Percentiles rank a stretch among this genome's conserved stretches.
These are phyloP conservation scores for Rhegmatorhina hoffmannsi DNA, from an alignment of 2,113 vertebrate genomes.

Conservation along the genomic window DNA sequence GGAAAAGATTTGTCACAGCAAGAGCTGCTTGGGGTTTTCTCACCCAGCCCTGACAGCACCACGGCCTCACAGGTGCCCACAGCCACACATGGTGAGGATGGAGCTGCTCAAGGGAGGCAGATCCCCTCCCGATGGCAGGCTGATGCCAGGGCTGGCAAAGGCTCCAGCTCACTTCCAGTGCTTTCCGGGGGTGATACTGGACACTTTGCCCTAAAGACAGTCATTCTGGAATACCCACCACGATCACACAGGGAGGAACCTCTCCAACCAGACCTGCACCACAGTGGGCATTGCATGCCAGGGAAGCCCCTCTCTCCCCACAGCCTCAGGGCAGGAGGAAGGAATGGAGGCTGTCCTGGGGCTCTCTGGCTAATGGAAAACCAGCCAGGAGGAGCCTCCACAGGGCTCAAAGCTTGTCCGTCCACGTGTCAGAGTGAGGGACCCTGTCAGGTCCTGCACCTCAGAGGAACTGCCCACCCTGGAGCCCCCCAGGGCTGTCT, in stretches of 20 bases:
- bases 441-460: background rate
- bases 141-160: background rate
- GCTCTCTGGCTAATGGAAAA: background rate
- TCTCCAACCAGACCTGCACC: background rate
- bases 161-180: rapidly evolving
- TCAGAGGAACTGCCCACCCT: background rate
- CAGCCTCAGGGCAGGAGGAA: background rate
- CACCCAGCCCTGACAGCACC: background rate
- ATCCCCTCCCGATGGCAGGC: rapidly evolving
- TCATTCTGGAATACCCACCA: background rate
- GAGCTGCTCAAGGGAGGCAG: background rate
- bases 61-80: rapidly evolving
- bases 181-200: background rate
- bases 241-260: rapidly evolving
- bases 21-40: background rate
- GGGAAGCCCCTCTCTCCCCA: background rate
- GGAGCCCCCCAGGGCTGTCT: background rate
- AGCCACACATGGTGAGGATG: rapidly evolving
- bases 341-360: background rate
- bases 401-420: rapidly evolving
- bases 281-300: rapidly evolving
- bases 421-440: rapidly evolving
- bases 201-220: background rate
- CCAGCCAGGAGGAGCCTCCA: background rate
- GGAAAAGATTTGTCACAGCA: background rate